Evolutionary conservation across 2,888 invertebrate species (phyloP).

Genomic region (Acronicta aceris): DNA sequence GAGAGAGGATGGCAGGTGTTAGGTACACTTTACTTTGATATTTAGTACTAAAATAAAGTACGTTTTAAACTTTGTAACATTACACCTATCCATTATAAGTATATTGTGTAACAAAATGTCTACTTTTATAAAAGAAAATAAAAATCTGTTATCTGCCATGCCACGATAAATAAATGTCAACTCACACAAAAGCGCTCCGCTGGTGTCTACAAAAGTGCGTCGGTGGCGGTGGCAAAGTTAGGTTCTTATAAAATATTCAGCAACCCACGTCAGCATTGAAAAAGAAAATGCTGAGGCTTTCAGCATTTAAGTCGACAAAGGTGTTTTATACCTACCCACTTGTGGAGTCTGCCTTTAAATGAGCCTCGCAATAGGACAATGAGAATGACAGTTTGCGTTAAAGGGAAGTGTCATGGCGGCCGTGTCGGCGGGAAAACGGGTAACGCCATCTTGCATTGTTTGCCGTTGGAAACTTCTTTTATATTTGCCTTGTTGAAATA

Average conservation of each 20-base stretch:
- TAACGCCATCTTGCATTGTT: slow-evolving; percentile 53
- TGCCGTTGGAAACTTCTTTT: slow-evolving; percentile 40
- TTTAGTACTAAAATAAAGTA: too few species aligned
- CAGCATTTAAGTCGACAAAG: slow-evolving; percentile 42
- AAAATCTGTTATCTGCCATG: slow-evolving; percentile 21
- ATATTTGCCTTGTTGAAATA: slow-evolving; percentile 27
- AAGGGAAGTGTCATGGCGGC: slow-evolving; percentile 61
- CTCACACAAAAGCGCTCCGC: slow-evolving; percentile 38
- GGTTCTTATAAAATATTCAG: slow-evolving; percentile 50
- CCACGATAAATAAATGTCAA: slow-evolving; percentile 40
- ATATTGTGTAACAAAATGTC: background rate
- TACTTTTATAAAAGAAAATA: slow-evolving; percentile 16
- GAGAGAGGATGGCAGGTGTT: too few species aligned
- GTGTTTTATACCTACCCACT: slow-evolving; percentile 49
- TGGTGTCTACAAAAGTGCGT: slow-evolving; percentile 41
- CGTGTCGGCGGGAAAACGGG: slow-evolving; percentile 60
- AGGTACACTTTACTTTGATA: too few species aligned
- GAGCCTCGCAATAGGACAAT: slow-evolving; percentile 53
- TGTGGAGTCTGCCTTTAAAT: slow-evolving; percentile 52
- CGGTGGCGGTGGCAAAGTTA: slow-evolving; percentile 32
- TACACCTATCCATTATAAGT: too few species aligned
- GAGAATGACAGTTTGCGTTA: slow-evolving; percentile 53
- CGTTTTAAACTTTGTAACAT: too few species aligned
- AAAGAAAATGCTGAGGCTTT: slow-evolving; percentile 52
- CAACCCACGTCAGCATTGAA: slow-evolving; percentile 46